Conservation (phyloP, 2,113 vertebrate genomes). For the Embiotoca jacksoni region DNA sequence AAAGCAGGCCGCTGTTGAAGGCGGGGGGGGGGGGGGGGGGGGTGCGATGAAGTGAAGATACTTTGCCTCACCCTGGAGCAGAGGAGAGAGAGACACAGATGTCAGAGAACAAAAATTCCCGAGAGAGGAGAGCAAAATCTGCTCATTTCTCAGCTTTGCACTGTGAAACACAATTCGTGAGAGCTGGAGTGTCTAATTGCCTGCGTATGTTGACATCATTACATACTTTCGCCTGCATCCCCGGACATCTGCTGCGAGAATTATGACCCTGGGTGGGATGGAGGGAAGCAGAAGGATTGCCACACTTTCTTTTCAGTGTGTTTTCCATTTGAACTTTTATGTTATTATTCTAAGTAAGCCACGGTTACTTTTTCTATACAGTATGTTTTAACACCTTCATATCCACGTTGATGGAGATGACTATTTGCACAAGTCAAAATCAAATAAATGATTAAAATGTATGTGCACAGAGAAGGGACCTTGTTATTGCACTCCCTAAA, state of each 20-base stretch:
- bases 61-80: constrained; percentile 71
- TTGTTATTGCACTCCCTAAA: too few relatives aligned
- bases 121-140: constrained; percentile 66
- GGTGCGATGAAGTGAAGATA: constrained; percentile 51
- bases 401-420: not conserved
- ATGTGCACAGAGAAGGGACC: not conserved
- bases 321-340: constrained; percentile 15
- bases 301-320: constrained; percentile 22
- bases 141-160: constrained; percentile 49
- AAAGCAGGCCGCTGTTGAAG: constrained; percentile 29
- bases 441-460: not conserved
- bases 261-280: constrained; percentile 64
- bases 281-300: constrained; percentile 25
- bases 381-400: not conserved
- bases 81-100: constrained; percentile 79
- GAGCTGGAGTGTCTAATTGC: constrained; percentile 54
- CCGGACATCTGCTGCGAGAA: constrained; percentile 75
- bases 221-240: constrained; percentile 50
- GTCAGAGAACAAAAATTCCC: constrained; percentile 79
- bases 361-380: constrained; percentile 12
- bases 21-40: not conserved
- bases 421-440: not conserved
- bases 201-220: constrained; percentile 46
- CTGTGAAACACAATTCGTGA: constrained; percentile 32
- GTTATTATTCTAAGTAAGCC: constrained; percentile 20